Percentiles rank a stretch among this genome's conserved stretches.
Conservation (phyloP, 1,140 invertebrate genomes). For the Marisa cornuarietis region DNA sequence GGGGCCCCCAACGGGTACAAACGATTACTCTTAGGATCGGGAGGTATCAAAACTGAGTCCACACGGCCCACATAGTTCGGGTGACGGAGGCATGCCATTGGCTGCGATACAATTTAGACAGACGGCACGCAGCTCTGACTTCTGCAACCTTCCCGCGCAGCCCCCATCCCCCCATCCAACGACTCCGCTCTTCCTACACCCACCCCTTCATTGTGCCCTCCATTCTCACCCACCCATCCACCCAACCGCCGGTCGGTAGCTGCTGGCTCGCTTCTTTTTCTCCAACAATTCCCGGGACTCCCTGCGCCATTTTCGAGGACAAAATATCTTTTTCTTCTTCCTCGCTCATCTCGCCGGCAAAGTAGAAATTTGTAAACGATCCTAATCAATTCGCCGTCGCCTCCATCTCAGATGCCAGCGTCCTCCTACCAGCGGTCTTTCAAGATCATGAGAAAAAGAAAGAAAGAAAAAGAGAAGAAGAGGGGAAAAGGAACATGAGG, state of each 20-base stretch:
- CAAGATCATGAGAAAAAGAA: no score
- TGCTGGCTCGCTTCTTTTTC: not conserved
- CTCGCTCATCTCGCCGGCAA: not conserved
- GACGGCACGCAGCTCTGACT: not conserved
- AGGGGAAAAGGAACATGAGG: no score
- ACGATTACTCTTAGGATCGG: not conserved
- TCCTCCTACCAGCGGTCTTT: no score
- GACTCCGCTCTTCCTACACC: no score
- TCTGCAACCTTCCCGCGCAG: not conserved
- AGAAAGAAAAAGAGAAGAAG: no score
- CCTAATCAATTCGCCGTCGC: not conserved
- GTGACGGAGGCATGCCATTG: not conserved
- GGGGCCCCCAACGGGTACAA: not conserved
- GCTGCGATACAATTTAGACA: slow-evolving; percentile 12
- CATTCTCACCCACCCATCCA: not conserved
- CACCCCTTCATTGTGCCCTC: not conserved
- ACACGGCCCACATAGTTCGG: not conserved
- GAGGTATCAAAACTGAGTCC: not conserved
- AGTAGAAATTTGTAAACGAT: slow-evolving; percentile 4
- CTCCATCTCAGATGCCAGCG: not conserved
- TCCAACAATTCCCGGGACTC: not conserved
- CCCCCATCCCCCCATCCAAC: not conserved
- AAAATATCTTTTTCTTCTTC: slow-evolving; percentile 4
- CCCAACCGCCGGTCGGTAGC: not conserved
- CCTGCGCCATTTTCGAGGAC: not conserved